Percentiles rank a stretch among this genome's conserved stretches.
These are phyloP conservation scores for Blera fallax DNA, from an alignment of 2,888 invertebrate genomes.

Conservation along the genomic window DNA sequence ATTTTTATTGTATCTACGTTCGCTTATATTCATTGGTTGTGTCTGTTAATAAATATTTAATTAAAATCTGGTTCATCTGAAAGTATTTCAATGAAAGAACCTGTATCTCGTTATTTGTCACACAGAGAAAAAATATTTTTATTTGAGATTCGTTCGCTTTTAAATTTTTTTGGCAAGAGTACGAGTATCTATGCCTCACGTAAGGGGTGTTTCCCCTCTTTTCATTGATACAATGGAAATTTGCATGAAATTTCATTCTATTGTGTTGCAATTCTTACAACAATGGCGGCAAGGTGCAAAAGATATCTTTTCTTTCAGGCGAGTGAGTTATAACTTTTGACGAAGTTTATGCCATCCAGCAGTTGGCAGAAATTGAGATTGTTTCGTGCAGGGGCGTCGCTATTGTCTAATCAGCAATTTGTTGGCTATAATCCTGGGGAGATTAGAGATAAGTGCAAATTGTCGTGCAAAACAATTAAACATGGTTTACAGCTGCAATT, in stretches of 20 bases:
- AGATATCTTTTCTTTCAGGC: neutral
- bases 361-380: conserved; percentile 9
- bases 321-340: neutral
- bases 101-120: conserved; percentile 55
- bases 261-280: neutral
- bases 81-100: conserved; percentile 63
- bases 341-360: neutral
- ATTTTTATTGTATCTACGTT: conserved; percentile 23
- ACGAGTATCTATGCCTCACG: neutral
- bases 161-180: conserved; percentile 47
- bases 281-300: neutral
- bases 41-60: conserved; percentile 53
- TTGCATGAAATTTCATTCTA: conserved; percentile 14
- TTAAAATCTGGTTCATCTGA: conserved; percentile 65
- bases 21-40: neutral
- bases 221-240: conserved; percentile 49
- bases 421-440: conserved; percentile 53
- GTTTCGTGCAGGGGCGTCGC: neutral
- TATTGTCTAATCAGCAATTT: conserved; percentile 4
- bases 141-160: conserved; percentile 13
- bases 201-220: neutral
- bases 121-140: conserved; percentile 12
- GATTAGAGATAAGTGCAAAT: conserved; percentile 57
- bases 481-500: conserved; percentile 58
- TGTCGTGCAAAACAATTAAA: conserved; percentile 62